phyloP scores from a whole-genome alignment of 2,797 vertebrate genomes.

The Enteromius viviparus region DNA sequence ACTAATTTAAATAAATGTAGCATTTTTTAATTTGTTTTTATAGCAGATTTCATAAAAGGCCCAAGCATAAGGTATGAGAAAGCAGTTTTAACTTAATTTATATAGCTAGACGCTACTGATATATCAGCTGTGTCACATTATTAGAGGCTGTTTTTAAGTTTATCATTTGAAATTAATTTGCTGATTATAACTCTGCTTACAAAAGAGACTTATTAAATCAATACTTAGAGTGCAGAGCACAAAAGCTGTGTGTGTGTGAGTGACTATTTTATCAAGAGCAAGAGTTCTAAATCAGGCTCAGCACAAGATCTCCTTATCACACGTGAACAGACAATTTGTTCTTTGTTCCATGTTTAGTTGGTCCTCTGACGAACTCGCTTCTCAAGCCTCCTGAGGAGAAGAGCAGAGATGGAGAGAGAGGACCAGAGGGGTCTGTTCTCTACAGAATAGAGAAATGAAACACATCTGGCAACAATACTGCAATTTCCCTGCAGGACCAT shows the following conservation, averaged over 20 bases:
- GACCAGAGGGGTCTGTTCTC: not conserved
- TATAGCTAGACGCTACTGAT: not conserved
- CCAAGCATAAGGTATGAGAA: not conserved
- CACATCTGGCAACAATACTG: slow-evolving; percentile 5
- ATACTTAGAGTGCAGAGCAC: not conserved
- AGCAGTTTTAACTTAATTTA: not conserved
- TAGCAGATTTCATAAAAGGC: not conserved
- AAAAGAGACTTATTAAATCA: not conserved
- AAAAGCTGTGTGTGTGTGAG: not conserved
- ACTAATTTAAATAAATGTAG: not conserved
- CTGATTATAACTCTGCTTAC: not conserved
- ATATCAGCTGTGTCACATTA: not conserved
- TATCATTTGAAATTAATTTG: not conserved
- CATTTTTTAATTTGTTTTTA: not conserved
- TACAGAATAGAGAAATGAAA: not conserved
- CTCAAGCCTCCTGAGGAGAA: not conserved
- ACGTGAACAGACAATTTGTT: slow-evolving; percentile 24
- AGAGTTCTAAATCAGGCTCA: slow-evolving; percentile 23
- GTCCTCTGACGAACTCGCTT: slow-evolving; percentile 9
- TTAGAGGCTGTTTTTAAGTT: not conserved
- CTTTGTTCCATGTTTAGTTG: slow-evolving; percentile 43
- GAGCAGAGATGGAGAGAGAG: not conserved
- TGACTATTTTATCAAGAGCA: slow-evolving; percentile 11
- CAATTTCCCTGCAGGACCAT: not conserved
- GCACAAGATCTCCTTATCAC: slow-evolving; percentile 52